These are phyloP conservation scores for Solenodon paradoxus DNA, from an alignment of 2,113 vertebrate species.

Conservation along the genomic window DNA sequence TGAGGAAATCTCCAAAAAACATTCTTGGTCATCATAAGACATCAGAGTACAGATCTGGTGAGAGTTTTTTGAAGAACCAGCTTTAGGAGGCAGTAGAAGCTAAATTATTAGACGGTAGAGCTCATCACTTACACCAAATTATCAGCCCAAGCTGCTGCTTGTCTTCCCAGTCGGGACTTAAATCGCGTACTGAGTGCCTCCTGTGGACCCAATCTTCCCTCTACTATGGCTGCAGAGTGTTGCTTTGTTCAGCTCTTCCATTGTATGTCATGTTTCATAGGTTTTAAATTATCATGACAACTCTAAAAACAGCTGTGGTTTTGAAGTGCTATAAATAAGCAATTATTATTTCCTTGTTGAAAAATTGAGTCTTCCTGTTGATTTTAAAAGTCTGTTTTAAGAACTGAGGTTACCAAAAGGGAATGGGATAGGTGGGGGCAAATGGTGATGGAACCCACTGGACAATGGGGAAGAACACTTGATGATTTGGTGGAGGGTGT, in stretches of 20 bases:
- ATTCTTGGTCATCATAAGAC: not conserved
- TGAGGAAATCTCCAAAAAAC: not conserved
- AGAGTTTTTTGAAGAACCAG: not conserved
- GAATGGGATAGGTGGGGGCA: too few species aligned
- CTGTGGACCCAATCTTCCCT: not conserved
- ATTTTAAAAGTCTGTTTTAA: not conserved
- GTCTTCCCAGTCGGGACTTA: not conserved
- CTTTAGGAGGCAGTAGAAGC: not conserved
- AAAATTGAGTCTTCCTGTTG: not conserved
- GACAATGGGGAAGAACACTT: too few species aligned
- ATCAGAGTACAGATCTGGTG: not conserved
- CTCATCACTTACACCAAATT: not conserved
- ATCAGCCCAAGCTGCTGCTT: not conserved
- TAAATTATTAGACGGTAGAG: not conserved
- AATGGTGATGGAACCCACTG: too few species aligned
- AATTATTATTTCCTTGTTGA: conserved; percentile 1
- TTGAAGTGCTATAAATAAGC: not conserved
- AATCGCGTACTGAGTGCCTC: not conserved
- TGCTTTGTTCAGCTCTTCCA: not conserved
- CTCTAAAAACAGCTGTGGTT: not conserved
- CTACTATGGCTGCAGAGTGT: not conserved
- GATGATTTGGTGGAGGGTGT: too few species aligned
- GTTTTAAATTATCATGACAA: not conserved
- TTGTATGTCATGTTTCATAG: not conserved
- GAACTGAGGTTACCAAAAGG: too few species aligned